These are phyloP conservation scores for Autographa pulchrina DNA, from an alignment of 2,888 invertebrate species.

Conservation along the genomic window DNA sequence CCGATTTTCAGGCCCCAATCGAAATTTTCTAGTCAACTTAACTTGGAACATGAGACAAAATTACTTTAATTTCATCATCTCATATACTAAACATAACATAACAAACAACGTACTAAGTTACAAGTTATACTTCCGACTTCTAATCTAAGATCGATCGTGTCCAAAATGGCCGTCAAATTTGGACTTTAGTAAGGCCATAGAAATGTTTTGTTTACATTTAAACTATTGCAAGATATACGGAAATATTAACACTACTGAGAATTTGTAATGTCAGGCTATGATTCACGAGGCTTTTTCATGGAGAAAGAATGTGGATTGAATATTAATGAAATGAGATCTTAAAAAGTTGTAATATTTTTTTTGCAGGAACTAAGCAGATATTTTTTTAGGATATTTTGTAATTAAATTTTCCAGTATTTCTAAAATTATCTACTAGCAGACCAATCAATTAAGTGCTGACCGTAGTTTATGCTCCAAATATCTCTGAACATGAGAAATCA, in stretches of 20 bases:
- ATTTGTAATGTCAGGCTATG: neutral
- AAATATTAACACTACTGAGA: slow-evolving; percentile 2
- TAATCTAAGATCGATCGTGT: slow-evolving; percentile 40
- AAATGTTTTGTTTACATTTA: slow-evolving; percentile 13
- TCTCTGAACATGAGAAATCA: neutral
- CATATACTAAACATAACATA: neutral
- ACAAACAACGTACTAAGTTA: neutral
- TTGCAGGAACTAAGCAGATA: too few relatives aligned
- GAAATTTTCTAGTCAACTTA: too few relatives aligned
- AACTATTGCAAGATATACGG: neutral
- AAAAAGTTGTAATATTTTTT: too few relatives aligned
- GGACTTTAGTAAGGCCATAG: slow-evolving; percentile 48
- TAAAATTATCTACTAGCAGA: too few relatives aligned
- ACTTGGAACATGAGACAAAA: neutral
- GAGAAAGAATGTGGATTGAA: slow-evolving; percentile 4
- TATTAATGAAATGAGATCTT: neutral
- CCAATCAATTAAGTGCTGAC: too few relatives aligned
- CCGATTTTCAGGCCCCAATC: too few relatives aligned
- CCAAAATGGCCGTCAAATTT: slow-evolving; percentile 43
- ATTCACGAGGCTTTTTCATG: neutral
- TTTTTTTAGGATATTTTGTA: too few relatives aligned
- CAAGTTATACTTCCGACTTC: slow-evolving; percentile 56
- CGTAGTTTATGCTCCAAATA: too few relatives aligned
- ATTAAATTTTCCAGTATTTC: too few relatives aligned
- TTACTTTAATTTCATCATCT: neutral